A percentile compares a stretch with the other conserved stretches of the same genome.
Evolutionary conservation across 2,888 invertebrate species (phyloP).

Genomic region (Eumacrocentrus americanus): DNA sequence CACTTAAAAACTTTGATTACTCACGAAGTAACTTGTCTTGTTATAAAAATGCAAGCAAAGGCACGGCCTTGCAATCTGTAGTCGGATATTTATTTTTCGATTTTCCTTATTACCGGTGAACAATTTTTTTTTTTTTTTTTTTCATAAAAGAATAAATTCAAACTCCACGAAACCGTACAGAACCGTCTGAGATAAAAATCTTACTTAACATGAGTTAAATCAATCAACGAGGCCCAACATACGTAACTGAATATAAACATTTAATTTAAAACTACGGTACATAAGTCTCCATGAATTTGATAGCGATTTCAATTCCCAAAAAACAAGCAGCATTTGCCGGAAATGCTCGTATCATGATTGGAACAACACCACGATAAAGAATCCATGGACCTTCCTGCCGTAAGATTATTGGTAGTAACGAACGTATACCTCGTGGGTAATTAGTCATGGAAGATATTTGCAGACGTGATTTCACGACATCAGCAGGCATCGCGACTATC

Average conservation of each 20-base stretch:
- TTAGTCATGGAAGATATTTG: conserved; percentile 35
- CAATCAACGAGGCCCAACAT: too few species aligned
- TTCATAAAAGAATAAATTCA: too few species aligned
- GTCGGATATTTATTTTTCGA: too few species aligned
- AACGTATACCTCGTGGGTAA: conserved; percentile 35
- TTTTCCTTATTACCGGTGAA: too few species aligned
- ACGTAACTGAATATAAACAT: not conserved
- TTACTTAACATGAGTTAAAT: too few species aligned
- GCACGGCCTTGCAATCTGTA: too few species aligned
- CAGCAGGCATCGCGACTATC: conserved; percentile 37
- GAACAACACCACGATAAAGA: conserved; percentile 36
- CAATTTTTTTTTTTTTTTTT: too few species aligned
- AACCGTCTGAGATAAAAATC: too few species aligned
- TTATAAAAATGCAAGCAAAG: too few species aligned
- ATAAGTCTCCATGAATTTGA: conserved; percentile 32
- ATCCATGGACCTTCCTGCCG: conserved; percentile 33
- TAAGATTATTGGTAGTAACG: conserved; percentile 32
- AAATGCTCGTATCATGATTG: conserved; percentile 39
- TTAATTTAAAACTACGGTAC: conserved; percentile 22
- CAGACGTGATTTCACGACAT: conserved; percentile 38
- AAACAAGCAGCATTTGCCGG: conserved; percentile 41
- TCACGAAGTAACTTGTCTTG: too few species aligned
- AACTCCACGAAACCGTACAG: too few species aligned
- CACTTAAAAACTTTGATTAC: too few species aligned
- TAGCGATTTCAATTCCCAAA: conserved; percentile 37